These are phyloP conservation scores for Syngnathoides biaculeatus DNA, from an alignment of 2,113 vertebrate genomes.

Conservation along the genomic window DNA sequence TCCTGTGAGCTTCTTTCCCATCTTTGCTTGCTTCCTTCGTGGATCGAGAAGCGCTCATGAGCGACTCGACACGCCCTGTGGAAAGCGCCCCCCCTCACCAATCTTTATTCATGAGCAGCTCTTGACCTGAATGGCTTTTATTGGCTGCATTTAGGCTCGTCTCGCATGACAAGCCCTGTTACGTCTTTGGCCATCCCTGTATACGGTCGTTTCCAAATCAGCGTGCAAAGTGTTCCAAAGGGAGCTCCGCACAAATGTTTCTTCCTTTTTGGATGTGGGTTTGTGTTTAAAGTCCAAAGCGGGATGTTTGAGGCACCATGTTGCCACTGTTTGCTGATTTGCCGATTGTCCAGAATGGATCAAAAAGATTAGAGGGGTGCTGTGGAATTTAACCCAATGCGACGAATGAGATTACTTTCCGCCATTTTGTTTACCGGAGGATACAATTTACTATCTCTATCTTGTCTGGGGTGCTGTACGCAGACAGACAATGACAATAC, in stretches of 20 bases:
- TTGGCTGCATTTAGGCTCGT: conserved; percentile 31
- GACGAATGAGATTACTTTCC: neutral
- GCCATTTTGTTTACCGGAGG: neutral
- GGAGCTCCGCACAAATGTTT: conserved; percentile 3
- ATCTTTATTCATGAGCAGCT: conserved; percentile 34
- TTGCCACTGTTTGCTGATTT: conserved; percentile 58
- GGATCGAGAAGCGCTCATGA: conserved; percentile 23
- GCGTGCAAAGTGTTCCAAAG: conserved; percentile 8
- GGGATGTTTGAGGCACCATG: conserved; percentile 15
- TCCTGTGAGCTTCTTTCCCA: conserved; percentile 9
- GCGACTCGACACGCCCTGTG: conserved; percentile 17
- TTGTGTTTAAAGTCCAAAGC: conserved; percentile 18
- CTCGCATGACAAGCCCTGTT: conserved; percentile 25
- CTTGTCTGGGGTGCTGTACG: neutral
- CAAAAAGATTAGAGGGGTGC: neutral
- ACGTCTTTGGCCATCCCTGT: conserved; percentile 14
- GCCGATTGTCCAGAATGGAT: neutral
- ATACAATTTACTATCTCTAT: neutral
- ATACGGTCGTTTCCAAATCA: neutral
- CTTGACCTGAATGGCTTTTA: conserved; percentile 44
- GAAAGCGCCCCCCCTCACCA: conserved; percentile 26
- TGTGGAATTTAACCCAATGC: neutral
- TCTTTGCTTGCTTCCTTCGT: conserved; percentile 14
- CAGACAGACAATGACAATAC: neutral
- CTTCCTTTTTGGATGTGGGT: conserved; percentile 6